These are phyloP conservation scores for Parnassius orleans DNA, from an alignment of 2,888 invertebrate genomes.

Conservation along the genomic window DNA sequence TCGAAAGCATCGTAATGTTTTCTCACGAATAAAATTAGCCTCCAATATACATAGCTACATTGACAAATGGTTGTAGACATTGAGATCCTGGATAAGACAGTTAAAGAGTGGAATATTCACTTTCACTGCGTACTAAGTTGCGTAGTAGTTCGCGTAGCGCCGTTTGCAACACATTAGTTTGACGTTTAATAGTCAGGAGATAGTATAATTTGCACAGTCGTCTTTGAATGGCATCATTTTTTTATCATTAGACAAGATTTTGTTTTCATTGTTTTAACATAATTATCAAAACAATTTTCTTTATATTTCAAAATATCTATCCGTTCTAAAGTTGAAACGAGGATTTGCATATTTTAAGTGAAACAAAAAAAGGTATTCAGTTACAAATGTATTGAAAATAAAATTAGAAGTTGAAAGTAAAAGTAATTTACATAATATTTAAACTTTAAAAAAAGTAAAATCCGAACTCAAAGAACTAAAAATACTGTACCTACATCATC, in stretches of 20 bases:
- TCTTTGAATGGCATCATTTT: background rate
- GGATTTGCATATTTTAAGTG: no score
- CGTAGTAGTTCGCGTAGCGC: constrained; percentile 1
- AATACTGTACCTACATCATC: no score
- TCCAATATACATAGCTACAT: constrained; percentile 17
- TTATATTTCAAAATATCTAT: background rate
- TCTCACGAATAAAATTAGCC: constrained; percentile 21
- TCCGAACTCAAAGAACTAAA: no score
- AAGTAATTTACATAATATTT: no score
- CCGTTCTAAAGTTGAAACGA: background rate
- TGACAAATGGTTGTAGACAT: constrained; percentile 18
- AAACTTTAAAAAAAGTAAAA: no score
- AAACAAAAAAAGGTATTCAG: no score
- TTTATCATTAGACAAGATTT: background rate
- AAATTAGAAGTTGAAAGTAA: no score
- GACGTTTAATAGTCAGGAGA: background rate
- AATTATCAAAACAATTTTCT: background rate
- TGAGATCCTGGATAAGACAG: constrained; percentile 24
- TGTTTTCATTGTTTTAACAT: background rate
- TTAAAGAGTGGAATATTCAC: constrained; percentile 18
- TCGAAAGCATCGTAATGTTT: constrained; percentile 24
- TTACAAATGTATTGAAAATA: no score
- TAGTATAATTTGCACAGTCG: constrained; percentile 3
- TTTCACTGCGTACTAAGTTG: constrained; percentile 20
- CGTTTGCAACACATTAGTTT: constrained; percentile 6